A percentile compares a stretch with the other conserved stretches of the same genome.
These are phyloP conservation scores for Armadillidium nasatum DNA, from an alignment of 1,140 invertebrate genomes.

Conservation along the genomic window DNA sequence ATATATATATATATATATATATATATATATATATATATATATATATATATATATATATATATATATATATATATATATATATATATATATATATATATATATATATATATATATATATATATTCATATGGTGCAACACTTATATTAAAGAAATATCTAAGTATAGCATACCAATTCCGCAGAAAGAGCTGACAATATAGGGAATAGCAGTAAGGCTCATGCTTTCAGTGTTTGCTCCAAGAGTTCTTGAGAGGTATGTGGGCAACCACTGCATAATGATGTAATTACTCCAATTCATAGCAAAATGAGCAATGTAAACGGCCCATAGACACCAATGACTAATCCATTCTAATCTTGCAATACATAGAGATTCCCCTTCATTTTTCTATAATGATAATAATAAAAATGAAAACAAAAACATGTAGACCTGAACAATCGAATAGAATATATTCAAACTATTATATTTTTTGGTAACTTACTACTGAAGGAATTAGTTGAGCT, in stretches of 20 bases:
- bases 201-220: constrained; percentile 71
- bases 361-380: not conserved
- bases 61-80: not conserved
- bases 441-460: not conserved
- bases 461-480: too few relatives aligned
- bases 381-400: not conserved
- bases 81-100: constrained; percentile 3
- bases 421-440: not conserved
- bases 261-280: constrained; percentile 79
- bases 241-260: constrained; percentile 65
- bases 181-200: constrained; percentile 70
- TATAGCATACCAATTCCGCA: constrained; percentile 62
- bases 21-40: constrained; percentile 14
- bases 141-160: not conserved
- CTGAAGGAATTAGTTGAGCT: constrained; percentile 62
- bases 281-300: constrained; percentile 81
- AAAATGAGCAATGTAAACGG: constrained; percentile 73
- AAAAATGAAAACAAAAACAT: not conserved
- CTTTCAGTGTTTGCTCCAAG: constrained; percentile 65
- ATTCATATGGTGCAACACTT: not conserved
- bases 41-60: constrained; percentile 4
- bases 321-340: constrained; percentile 68
- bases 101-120: constrained; percentile 3
- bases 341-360: constrained; percentile 52
- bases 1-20: constrained; percentile 5